These are phyloP conservation scores for Artibeus jamaicensis DNA, from an alignment of 2,797 vertebrate genomes.

Conservation along the genomic window DNA sequence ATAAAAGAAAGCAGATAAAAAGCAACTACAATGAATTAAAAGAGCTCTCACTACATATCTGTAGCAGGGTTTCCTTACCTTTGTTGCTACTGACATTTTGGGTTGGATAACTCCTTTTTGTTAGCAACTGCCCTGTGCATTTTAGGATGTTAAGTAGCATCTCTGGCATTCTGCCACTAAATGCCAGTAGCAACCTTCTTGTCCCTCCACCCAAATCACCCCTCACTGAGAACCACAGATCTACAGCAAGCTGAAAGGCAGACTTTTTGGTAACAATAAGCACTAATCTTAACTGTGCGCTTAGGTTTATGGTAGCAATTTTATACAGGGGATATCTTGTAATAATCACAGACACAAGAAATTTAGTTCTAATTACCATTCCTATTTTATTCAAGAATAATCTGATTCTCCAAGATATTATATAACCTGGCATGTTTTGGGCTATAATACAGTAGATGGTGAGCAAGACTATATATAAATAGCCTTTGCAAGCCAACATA, in stretches of 20 bases:
- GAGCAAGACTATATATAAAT: neutral
- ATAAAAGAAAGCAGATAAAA: constrained; percentile 29
- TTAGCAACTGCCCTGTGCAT: neutral
- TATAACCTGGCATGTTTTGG: neutral
- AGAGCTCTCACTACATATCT: neutral
- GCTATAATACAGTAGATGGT: neutral
- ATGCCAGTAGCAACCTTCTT: neutral
- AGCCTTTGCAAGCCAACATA: neutral
- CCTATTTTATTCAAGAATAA: constrained; percentile 1
- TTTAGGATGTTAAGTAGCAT: neutral
- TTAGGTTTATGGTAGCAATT: neutral
- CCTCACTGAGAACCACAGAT: neutral
- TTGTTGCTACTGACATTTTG: neutral
- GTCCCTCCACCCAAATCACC: neutral
- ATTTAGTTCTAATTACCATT: neutral
- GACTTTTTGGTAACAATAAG: neutral
- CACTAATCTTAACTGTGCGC: neutral
- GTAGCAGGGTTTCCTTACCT: neutral
- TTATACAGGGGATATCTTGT: neutral
- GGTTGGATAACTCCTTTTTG: neutral
- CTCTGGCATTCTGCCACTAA: neutral
- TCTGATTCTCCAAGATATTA: neutral
- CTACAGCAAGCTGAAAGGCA: neutral
- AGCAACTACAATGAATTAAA: neutral
- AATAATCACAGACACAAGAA: neutral